Evolutionary conservation across 2,797 vertebrate genomes (phyloP).

Genomic region (Lutjanus argentimaculatus): DNA sequence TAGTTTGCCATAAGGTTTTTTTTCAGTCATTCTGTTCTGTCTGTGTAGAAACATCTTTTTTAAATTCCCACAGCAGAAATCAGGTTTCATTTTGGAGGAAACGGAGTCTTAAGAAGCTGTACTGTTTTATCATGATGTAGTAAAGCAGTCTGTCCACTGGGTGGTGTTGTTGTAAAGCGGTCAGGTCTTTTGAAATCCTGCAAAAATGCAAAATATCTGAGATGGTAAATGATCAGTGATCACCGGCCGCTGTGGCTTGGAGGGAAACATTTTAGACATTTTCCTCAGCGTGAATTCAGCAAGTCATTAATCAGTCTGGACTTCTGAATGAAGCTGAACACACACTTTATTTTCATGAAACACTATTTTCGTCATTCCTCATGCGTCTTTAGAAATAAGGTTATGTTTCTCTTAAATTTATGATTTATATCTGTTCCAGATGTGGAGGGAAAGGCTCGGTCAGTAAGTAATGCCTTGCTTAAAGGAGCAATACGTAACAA

Average conservation of each 20-base stretch:
- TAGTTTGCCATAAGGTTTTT: too few relatives aligned
- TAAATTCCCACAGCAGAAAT: neutral
- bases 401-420: too few relatives aligned
- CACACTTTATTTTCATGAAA: neutral
- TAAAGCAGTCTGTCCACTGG: constrained; percentile 25
- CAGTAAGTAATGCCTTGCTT: too few relatives aligned
- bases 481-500: too few relatives aligned
- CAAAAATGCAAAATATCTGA: neutral
- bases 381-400: neutral
- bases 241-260: too few relatives aligned
- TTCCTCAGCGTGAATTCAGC: neutral
- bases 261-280: neutral
- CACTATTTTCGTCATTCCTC: neutral
- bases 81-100: neutral
- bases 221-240: too few relatives aligned
- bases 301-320: neutral
- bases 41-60: too few relatives aligned
- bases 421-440: too few relatives aligned
- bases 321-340: neutral
- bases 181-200: neutral
- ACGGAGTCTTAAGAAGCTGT: neutral
- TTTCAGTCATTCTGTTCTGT: neutral
- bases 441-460: too few relatives aligned
- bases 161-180: constrained; percentile 8
- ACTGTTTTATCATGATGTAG: neutral